Percentiles rank a stretch among this genome's conserved stretches.
Conservation (phyloP, 1,140 invertebrate genomes). For the Panagrolaimus sp. region DNA sequence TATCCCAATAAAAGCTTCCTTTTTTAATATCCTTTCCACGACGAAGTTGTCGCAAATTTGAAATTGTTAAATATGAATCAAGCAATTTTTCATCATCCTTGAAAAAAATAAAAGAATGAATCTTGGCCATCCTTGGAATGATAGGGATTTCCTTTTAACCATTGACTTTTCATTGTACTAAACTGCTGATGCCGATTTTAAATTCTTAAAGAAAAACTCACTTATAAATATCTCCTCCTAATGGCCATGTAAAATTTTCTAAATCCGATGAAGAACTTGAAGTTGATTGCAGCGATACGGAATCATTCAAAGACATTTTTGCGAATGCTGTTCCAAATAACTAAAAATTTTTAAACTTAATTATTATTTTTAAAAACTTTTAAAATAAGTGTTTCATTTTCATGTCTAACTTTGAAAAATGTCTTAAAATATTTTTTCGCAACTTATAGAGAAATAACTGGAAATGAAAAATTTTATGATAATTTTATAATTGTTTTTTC, state of each 20-base stretch:
- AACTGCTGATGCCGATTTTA: not conserved
- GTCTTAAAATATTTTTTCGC: too few relatives aligned
- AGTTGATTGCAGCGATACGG: conserved; percentile 37
- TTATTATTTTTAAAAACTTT: not conserved
- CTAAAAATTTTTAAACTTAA: conserved; percentile 15
- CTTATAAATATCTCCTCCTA: conserved; percentile 49
- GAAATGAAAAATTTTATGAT: too few relatives aligned
- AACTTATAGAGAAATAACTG: too few relatives aligned
- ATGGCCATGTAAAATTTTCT: conserved; percentile 36
- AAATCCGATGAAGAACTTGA: conserved; percentile 36
- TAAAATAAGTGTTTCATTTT: too few relatives aligned
- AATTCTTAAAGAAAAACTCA: conserved; percentile 28
- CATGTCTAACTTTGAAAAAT: too few relatives aligned
- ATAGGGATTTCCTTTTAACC: conserved; percentile 54
- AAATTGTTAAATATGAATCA: conserved; percentile 50
- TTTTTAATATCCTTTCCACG: conserved; percentile 26
- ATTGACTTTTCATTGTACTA: conserved; percentile 47
- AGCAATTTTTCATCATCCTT: conserved; percentile 42
- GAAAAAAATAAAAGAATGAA: conserved; percentile 55
- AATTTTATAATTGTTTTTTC: too few relatives aligned
- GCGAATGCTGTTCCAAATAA: conserved; percentile 43
- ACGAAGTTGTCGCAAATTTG: conserved; percentile 43
- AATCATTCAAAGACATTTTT: conserved; percentile 28
- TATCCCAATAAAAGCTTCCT: conserved; percentile 40
- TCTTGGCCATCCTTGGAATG: conserved; percentile 54